Conservation (phyloP, 2,797 vertebrate species). For the Fistularia commersonii region DNA sequence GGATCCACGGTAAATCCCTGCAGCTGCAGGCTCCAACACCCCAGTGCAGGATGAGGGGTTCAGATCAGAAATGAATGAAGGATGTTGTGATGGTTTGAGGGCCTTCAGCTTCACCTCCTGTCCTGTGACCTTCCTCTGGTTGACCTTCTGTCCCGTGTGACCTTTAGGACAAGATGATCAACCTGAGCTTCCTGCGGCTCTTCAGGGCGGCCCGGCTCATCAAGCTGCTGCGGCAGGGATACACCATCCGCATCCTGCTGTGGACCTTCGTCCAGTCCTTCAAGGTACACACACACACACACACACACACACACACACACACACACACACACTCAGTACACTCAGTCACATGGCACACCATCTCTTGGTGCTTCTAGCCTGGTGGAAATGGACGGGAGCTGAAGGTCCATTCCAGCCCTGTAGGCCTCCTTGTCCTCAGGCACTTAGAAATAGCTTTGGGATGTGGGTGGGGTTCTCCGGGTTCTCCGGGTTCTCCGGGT, state of each 20-base stretch:
- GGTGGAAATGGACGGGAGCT: constrained; percentile 50
- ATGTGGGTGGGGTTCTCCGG: too few species aligned
- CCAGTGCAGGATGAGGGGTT: too few species aligned
- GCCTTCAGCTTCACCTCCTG: too few species aligned
- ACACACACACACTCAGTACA: neutral
- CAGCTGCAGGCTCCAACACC: too few species aligned
- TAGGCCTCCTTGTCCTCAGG: constrained; percentile 29
- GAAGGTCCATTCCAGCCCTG: constrained; percentile 51
- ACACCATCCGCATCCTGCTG: constrained; percentile 97
- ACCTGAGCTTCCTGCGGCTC: constrained; percentile 92
- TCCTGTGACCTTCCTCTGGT: constrained; percentile 1
- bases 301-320: neutral
- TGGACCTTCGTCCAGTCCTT: constrained; percentile 99
- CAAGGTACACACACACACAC: constrained; percentile 78
- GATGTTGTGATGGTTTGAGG: too few species aligned
- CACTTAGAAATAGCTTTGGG: too few species aligned
- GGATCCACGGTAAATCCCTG: too few species aligned
- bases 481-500: too few species aligned
- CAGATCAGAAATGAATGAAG: too few species aligned
- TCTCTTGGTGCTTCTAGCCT: constrained; percentile 51
- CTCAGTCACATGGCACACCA: neutral
- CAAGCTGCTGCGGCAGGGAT: constrained; percentile 95
- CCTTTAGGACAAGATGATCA: constrained; percentile 90
- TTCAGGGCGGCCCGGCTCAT: constrained; percentile 94
- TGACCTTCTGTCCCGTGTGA: constrained; percentile 9